phyloP scores from a whole-genome alignment of 2,888 invertebrate species.

The Coelopa pilipes region DNA sequence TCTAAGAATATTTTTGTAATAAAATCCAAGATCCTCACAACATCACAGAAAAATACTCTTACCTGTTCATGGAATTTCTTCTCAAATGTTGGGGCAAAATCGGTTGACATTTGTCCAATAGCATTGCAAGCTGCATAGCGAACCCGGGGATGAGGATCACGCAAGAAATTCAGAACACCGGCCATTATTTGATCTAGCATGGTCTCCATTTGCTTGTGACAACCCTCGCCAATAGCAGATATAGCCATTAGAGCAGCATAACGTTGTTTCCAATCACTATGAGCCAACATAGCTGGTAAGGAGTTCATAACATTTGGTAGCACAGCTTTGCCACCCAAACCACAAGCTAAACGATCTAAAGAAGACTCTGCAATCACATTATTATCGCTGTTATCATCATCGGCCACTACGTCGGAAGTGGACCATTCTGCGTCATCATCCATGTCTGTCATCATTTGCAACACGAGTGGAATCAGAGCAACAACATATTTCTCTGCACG shows the following conservation, averaged over 20 bases:
- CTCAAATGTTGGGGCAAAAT: constrained; percentile 96
- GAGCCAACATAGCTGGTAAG: constrained; percentile 87
- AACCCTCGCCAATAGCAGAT: constrained; percentile 98
- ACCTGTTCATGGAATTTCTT: constrained; percentile 94
- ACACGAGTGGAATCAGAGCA: constrained; percentile 82
- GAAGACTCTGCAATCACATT: constrained; percentile 96
- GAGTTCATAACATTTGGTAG: constrained; percentile 87
- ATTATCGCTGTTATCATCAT: constrained; percentile 95
- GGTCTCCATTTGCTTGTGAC: constrained; percentile 97
- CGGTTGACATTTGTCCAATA: constrained; percentile 98
- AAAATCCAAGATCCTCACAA: not conserved
- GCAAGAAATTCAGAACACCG: constrained; percentile 86
- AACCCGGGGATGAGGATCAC: constrained; percentile 74
- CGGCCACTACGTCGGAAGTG: constrained; percentile 84
- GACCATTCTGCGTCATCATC: constrained; percentile 94
- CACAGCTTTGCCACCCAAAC: constrained; percentile 91
- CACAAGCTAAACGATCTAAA: constrained; percentile 96
- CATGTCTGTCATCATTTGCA: constrained; percentile 95
- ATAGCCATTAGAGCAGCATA: constrained; percentile 99
- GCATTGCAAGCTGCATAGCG: constrained; percentile 98
- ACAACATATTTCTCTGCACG: constrained; percentile 86
- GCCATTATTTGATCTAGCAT: constrained; percentile 93
- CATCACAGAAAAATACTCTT: not conserved
- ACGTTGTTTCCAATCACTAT: constrained; percentile 86
- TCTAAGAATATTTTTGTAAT: constrained; percentile 59